Conservation (phyloP, 2,797 vertebrate species). For the Hydrophis major region DNA sequence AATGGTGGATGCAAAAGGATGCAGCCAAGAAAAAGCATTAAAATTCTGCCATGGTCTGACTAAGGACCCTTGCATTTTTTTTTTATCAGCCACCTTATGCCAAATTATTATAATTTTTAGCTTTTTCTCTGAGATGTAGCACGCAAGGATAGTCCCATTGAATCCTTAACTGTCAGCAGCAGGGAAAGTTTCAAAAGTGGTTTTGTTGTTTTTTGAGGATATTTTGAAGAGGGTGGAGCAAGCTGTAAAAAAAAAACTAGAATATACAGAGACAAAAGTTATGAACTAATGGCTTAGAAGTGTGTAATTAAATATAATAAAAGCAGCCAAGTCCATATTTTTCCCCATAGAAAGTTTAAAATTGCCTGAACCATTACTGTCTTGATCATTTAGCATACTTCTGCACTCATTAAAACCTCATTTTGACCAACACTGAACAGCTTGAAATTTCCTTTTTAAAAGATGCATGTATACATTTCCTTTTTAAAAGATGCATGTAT, state of each 20-base stretch:
- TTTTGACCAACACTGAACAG: slow-evolving; percentile 32
- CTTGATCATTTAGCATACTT: slow-evolving; percentile 47
- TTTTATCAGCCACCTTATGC: background rate
- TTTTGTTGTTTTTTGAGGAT: background rate
- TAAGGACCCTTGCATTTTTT: background rate
- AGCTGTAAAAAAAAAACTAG: slow-evolving; percentile 20
- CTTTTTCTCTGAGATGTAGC: background rate
- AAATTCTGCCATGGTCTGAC: background rate
- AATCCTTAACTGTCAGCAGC: background rate
- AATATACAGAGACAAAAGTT: slow-evolving; percentile 31
- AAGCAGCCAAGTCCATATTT: slow-evolving; percentile 44
- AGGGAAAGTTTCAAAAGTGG: background rate
- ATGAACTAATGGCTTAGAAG: slow-evolving; percentile 47
- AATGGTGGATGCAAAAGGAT: background rate
- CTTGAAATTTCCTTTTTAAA: slow-evolving; percentile 43
- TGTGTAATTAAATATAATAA: slow-evolving; percentile 50
- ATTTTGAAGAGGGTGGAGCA: slow-evolving; percentile 22
- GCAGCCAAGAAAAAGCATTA: background rate
- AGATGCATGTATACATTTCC: slow-evolving; percentile 19
- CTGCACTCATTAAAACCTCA: slow-evolving; percentile 47
- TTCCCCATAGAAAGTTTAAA: slow-evolving; percentile 38
- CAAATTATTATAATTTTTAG: background rate
- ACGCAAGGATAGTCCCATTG: background rate
- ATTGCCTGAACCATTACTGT: slow-evolving; percentile 46
- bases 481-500: slow-evolving; percentile 28